Evolutionary conservation across 2,113 vertebrate genomes (phyloP), one percentile per base, ranked within the genome.

Genomic region (Casuarius casuarius): DNA sequence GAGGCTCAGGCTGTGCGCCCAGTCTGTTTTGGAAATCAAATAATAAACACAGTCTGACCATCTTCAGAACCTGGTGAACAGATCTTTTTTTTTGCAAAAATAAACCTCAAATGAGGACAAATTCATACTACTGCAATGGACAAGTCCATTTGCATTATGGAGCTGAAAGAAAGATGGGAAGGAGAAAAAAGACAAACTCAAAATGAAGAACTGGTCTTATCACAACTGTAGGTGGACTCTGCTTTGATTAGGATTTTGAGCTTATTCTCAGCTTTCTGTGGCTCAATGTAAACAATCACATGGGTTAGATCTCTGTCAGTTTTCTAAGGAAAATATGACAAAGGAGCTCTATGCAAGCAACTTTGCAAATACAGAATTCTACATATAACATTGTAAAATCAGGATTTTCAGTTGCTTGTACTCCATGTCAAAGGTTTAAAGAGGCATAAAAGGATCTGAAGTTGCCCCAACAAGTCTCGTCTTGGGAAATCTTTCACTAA

Each of bases 21-120:
- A 89, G 92, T 35, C 54, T 81, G 51, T 46, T 77, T 9, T 56
- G 72, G 70, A 97, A 94, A 96, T 95, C 83, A 96, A 96, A 95
- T 65, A 54, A 84, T 6, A 1, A 92, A 63, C 17, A 54, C 8
- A 86, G 49, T 19, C 46, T 63, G 79, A 92, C 84, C 82, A 93
- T 95, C 93, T 93, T 93, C 79, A 83, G 90, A 80, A 82, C 49
- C 66, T 90, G 78, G 33, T 90, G 82, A 93, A 94, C 85, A 96
- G 92, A 90, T 38, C 68, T 71, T 80, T 73, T 82, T 95, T 79
- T 91, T 85, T 79, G n/a, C 73, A 51, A 67, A 85, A 93, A 70
- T 67, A 40, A 95, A 92, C 46, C 46, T 59, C 46, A 93, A 86
- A 93, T 83, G 82, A 95, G 79, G 79, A 88, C 72, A 93, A 59